Base-by-base conservation (phyloP, 2,797 vertebrate species). In the Bucorvus abyssinicus region DNA sequence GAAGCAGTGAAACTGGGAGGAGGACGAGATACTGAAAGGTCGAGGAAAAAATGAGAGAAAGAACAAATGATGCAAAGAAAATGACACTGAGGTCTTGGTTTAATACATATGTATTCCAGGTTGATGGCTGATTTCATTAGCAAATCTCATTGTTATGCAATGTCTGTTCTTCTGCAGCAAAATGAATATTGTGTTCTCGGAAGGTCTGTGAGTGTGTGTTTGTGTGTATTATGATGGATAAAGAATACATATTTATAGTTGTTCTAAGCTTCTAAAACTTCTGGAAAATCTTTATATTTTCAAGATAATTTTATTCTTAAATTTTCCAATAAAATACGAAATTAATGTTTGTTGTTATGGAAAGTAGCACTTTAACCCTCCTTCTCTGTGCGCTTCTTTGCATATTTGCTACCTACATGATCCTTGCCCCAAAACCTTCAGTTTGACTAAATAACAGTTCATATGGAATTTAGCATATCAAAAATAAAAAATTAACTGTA, bases 51-150 rank as follows among this genome's bases (percentile, higher is more conserved):
- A 98, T 96, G 96, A 98, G 97, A 97, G 96, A 97, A 98, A 95
- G 97, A 98, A 97, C 88, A 98, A 98, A 98, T 95, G 98, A 98
- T 97, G 98, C 98, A 97, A 98, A 99, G 98, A 98, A 98, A 98
- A 98, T 98, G 98, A 98, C 98, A 98, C 97, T 59, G 97, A 98
- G 98, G 98, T 98, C 98, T 97, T 97, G 96, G 98, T 99, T 99
- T 99, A 99, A 99, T 99, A 99, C 99, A 98, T 99, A 98, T 99
- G 99, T 99, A 99, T 99, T 99, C 98, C 98, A 99, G 98, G 99
- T 99, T 99, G 99, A 99, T 99, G 98, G 99, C 98, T 99, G 99
- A 99, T 99, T 99, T 99, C 99, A 99, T 99, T 99, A 99, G 99
- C 98, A 98, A 98, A 98, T 98, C 99, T 99, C 99, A 99, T 99